These are phyloP conservation scores for Drosophila bipectinata DNA, from an alignment of 1,140 invertebrate genomes.

Conservation along the genomic window DNA sequence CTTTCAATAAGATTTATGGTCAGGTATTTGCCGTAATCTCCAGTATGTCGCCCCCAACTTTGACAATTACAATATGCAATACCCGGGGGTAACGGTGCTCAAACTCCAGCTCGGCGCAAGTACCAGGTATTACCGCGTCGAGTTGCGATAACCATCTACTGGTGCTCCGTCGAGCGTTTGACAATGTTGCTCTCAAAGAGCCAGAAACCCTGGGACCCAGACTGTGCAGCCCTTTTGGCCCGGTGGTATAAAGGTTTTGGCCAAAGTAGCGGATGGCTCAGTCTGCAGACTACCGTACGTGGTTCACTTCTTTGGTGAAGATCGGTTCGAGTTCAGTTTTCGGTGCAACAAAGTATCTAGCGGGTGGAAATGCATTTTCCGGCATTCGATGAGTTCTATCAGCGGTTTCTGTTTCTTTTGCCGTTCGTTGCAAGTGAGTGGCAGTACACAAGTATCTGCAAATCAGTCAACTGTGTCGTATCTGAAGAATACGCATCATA, in stretches of 20 bases:
- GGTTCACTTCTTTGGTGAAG: constrained; percentile 53
- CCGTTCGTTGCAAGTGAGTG: constrained; percentile 68
- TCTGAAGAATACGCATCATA: constrained; percentile 24
- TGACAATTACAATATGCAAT: constrained; percentile 11
- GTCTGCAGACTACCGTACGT: constrained; percentile 60
- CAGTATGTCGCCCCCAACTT: not conserved
- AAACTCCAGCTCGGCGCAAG: not conserved
- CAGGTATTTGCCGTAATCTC: not conserved
- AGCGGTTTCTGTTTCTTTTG: constrained; percentile 65
- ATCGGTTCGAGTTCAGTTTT: constrained; percentile 4
- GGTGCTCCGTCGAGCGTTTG: constrained; percentile 49
- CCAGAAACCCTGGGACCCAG: not conserved
- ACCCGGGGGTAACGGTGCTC: constrained; percentile 11
- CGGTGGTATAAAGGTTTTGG: constrained; percentile 63
- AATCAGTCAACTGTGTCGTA: constrained; percentile 62
- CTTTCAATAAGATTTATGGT: not conserved
- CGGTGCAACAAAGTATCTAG: not conserved
- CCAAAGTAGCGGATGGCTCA: constrained; percentile 42
- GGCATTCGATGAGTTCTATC: constrained; percentile 65
- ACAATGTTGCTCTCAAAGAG: constrained; percentile 39
- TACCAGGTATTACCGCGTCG: constrained; percentile 35
- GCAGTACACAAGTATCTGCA: constrained; percentile 38
- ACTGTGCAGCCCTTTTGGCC: constrained; percentile 34
- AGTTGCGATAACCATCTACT: constrained; percentile 34
- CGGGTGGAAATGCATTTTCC: constrained; percentile 68